These are phyloP conservation scores for Caenorhabditis zanzibari DNA, from an alignment of 2,888 invertebrate genomes.

Conservation along the genomic window DNA sequence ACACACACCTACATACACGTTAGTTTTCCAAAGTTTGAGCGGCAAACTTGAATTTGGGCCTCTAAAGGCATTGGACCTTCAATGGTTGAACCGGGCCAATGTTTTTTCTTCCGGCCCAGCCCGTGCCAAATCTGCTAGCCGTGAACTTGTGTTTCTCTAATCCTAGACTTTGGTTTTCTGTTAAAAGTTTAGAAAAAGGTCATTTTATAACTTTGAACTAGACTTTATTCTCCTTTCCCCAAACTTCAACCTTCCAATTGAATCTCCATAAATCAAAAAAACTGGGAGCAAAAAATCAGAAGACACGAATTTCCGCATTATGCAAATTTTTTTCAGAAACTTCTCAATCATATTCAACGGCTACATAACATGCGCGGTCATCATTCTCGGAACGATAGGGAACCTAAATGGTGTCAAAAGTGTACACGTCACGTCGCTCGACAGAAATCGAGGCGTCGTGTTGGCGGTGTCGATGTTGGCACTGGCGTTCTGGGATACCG, in stretches of 20 bases:
- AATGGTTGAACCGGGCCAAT: too few species aligned
- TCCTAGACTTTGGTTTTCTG: too few species aligned
- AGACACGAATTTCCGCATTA: conserved; percentile 29
- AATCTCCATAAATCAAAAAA: background rate
- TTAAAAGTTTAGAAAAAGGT: too few species aligned
- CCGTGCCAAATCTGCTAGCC: too few species aligned
- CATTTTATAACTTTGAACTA: background rate
- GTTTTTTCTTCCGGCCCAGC: too few species aligned
- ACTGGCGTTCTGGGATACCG: conserved; percentile 81
- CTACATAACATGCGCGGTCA: conserved; percentile 75
- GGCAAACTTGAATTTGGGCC: too few species aligned
- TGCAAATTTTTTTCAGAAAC: conserved; percentile 55
- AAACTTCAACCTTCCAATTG: background rate
- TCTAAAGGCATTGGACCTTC: background rate
- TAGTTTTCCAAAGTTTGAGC: background rate
- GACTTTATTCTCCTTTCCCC: background rate
- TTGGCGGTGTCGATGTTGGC: conserved; percentile 79
- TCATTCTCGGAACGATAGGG: conserved; percentile 78
- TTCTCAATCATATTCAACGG: conserved; percentile 77
- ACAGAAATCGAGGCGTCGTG: conserved; percentile 80
- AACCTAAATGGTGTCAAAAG: conserved; percentile 77
- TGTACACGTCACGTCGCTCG: conserved; percentile 78
- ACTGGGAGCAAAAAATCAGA: background rate
- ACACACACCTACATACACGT: conserved; percentile 32
- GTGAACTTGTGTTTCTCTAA: too few species aligned